Percentiles rank a stretch among this genome's conserved stretches.
Evolutionary conservation across 2,888 invertebrate genomes (phyloP).

Genomic region (Beris morrisii): DNA sequence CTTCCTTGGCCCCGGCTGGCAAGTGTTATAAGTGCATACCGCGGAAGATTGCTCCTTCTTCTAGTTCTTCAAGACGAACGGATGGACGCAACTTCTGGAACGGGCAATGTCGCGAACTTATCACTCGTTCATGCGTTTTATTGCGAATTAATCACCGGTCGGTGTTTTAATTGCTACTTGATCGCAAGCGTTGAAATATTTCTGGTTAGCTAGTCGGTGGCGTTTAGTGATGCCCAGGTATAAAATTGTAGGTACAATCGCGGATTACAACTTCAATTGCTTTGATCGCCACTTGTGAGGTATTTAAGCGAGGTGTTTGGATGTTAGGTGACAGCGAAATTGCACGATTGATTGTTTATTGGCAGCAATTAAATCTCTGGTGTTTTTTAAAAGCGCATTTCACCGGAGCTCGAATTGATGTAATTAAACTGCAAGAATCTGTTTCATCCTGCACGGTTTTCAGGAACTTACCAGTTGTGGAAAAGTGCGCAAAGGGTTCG

Average conservation of each 20-base stretch:
- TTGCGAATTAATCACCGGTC: slow-evolving; percentile 7
- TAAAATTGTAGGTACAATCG: neutral
- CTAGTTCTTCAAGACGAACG: neutral
- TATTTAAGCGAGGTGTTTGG: neutral
- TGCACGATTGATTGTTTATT: too few relatives aligned
- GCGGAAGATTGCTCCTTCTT: neutral
- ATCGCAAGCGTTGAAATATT: neutral
- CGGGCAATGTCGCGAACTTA: neutral
- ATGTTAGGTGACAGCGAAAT: too few relatives aligned
- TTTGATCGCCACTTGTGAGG: neutral
- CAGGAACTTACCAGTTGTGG: too few relatives aligned
- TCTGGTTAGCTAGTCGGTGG: neutral
- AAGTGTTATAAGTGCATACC: neutral
- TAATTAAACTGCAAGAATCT: too few relatives aligned
- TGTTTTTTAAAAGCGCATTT: too few relatives aligned
- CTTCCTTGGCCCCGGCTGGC: neutral
- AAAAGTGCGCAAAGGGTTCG: too few relatives aligned
- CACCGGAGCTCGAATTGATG: too few relatives aligned
- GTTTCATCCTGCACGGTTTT: too few relatives aligned
- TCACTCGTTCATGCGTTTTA: neutral
- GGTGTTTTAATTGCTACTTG: slow-evolving; percentile 3
- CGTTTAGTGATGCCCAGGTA: neutral
- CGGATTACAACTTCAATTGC: slow-evolving; percentile 2
- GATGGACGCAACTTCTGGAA: neutral
- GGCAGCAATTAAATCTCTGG: too few relatives aligned